Evolutionary conservation across 2,797 vertebrate species (phyloP), one percentile per base, ranked within the genome.

Genomic region (Microchirus variegatus): DNA sequence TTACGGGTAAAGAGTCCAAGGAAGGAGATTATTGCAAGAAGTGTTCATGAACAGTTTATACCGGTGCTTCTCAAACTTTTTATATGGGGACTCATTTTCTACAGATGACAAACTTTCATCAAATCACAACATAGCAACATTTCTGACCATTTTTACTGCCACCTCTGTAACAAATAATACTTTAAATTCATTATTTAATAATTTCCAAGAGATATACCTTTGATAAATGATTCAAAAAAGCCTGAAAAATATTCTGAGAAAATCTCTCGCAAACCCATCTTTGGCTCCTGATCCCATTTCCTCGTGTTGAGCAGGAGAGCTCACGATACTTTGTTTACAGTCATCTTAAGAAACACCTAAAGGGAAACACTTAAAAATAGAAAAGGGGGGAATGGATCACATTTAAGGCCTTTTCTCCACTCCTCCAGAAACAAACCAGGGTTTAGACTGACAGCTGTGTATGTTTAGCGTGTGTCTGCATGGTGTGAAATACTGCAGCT

Each of bases 401-500:
- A 50, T n/a, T 46, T 11, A 4, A 51, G 55, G 43, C 55, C 53
- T 9, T 35, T 56, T 63, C 41, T 50, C 17, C 2, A 14, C 50
- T 18, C 45, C 50, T 35, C 14, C 44, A 52, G 41, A 18, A 5
- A 59, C 42, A 11, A 47, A 31, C 9, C 0, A 0, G 51, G n/a
- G 43, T 17, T 53, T 48, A 11, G 44, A 59, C n/a, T 47, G 47
- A 58, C 62, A 22, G 12, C 43, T 13, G 47, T 43, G 49, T 53
- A 37, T 13, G 4, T 35, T 35, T 4, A 53, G 22, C 19, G 42
- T 62, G 53, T 73, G 73, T 53, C 22, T 38, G 42, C 41, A 0
- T 1, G 38, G 72, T 74, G 71, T 74, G 63, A 75, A 80, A 77
- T 66, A 52, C 66, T 54, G 58, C 80, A 47, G 67, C 54, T 10